Evolutionary conservation across 2,113 vertebrate genomes (phyloP).

Genomic region (Corythoichthys intestinalis): DNA sequence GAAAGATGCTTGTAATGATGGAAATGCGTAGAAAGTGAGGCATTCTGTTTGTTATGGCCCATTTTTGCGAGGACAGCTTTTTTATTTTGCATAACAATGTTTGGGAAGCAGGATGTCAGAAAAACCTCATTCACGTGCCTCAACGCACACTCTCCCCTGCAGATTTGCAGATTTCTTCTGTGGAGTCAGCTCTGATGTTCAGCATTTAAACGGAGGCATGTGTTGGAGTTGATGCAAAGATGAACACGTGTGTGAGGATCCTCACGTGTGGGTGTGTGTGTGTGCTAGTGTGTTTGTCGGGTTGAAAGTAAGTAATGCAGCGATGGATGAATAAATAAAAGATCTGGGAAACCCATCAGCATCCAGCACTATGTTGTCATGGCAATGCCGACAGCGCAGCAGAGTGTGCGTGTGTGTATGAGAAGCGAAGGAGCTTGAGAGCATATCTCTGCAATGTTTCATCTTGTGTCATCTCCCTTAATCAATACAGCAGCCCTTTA

Average conservation of each 20-base stretch:
- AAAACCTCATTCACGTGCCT: background rate
- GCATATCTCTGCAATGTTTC: slow-evolving; percentile 40
- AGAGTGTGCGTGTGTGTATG: slow-evolving; percentile 16
- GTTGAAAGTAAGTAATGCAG: slow-evolving; percentile 51
- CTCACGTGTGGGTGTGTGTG: slow-evolving; percentile 13
- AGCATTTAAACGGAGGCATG: background rate
- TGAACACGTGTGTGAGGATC: slow-evolving; percentile 13
- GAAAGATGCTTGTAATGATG: slow-evolving; percentile 39
- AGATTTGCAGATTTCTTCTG: background rate
- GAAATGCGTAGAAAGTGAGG: slow-evolving; percentile 3
- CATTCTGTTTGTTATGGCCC: slow-evolving; percentile 8
- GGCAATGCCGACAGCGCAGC: slow-evolving; percentile 54
- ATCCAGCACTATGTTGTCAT: slow-evolving; percentile 63
- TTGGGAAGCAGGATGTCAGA: slow-evolving; percentile 3
- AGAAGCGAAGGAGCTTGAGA: slow-evolving; percentile 17
- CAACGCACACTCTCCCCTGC: background rate
- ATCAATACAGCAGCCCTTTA: background rate
- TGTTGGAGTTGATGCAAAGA: slow-evolving; percentile 5
- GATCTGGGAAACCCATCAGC: slow-evolving; percentile 63
- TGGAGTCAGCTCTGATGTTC: slow-evolving; percentile 9
- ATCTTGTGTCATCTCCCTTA: slow-evolving; percentile 33
- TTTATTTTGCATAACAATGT: slow-evolving; percentile 11
- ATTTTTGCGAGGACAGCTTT: slow-evolving; percentile 24
- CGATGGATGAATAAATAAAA: slow-evolving; percentile 66
- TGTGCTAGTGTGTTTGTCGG: slow-evolving; percentile 13